Conservation (phyloP, 2,797 vertebrate species). For the Pangasius larnaudii region DNA sequence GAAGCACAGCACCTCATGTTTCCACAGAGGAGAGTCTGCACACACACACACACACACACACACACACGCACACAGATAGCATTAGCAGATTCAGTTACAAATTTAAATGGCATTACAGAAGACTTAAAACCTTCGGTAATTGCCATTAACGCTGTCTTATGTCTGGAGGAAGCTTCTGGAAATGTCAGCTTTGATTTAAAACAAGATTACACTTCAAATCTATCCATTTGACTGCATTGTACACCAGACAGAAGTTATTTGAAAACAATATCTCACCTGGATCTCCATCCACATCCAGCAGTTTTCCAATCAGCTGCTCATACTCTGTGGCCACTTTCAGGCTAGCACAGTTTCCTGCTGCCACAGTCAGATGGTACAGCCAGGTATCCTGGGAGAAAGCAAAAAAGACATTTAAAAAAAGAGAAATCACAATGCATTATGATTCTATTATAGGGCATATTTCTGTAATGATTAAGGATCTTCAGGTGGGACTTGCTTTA, state of each 20-base stretch:
- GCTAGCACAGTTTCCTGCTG: constrained; percentile 83
- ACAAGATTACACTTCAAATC: constrained; percentile 49
- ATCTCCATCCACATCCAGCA: constrained; percentile 87
- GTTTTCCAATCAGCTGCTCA: constrained; percentile 89
- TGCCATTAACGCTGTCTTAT: constrained; percentile 68
- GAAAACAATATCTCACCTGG: constrained; percentile 77
- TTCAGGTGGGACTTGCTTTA: background rate
- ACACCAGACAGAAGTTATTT: background rate
- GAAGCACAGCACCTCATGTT: constrained; percentile 86
- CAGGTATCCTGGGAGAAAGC: constrained; percentile 83
- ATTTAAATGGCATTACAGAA: constrained; percentile 64
- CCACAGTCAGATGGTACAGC: constrained; percentile 91
- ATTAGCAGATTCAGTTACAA: constrained; percentile 64
- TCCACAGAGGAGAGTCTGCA: constrained; percentile 88
- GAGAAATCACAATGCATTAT: background rate
- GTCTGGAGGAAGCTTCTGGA: constrained; percentile 54
- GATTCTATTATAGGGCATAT: background rate
- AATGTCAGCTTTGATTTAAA: constrained; percentile 57
- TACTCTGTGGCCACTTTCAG: constrained; percentile 88
- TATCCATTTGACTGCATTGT: background rate
- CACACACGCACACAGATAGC: background rate
- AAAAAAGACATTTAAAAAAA: background rate
- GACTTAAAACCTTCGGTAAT: constrained; percentile 44
- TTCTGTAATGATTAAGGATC: background rate
- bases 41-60: background rate